Evolutionary conservation across 2,888 invertebrate species (phyloP).

Genomic region (Pachycephus smyrnensis): DNA sequence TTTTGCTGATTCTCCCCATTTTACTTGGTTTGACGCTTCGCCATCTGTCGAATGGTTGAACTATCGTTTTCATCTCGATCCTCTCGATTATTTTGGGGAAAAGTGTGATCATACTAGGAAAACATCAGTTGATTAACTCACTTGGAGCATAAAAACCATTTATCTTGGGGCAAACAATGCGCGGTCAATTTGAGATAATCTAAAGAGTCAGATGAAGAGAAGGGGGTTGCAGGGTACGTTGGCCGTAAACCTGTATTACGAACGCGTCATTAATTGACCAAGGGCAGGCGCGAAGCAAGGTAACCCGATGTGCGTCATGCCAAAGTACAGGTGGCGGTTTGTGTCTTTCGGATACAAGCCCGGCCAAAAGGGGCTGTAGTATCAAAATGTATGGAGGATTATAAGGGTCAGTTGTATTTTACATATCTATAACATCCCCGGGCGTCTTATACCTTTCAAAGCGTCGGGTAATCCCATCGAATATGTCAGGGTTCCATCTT

Average conservation of each 20-base stretch:
- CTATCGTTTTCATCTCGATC: too few relatives aligned
- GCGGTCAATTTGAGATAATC: background rate
- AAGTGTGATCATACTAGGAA: too few relatives aligned
- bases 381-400: slow-evolving; percentile 13
- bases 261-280: background rate
- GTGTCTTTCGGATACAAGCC: background rate
- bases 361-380: background rate
- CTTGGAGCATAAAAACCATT: too few relatives aligned
- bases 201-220: background rate
- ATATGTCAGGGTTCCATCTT: background rate
- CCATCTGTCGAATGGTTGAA: too few relatives aligned
- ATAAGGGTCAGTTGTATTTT: slow-evolving; percentile 12
- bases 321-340: background rate
- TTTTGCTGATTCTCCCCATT: too few relatives aligned
- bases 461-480: background rate
- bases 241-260: background rate
- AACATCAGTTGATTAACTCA: too few relatives aligned
- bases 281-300: background rate
- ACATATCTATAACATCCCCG: background rate
- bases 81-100: too few relatives aligned
- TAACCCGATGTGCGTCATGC: background rate
- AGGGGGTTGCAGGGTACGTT: too few relatives aligned
- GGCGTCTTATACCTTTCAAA: background rate
- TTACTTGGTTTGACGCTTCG: too few relatives aligned
- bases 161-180: too few relatives aligned